phyloP scores from a whole-genome alignment of 2,113 vertebrate species.

The Odontesthes bonariensis region DNA sequence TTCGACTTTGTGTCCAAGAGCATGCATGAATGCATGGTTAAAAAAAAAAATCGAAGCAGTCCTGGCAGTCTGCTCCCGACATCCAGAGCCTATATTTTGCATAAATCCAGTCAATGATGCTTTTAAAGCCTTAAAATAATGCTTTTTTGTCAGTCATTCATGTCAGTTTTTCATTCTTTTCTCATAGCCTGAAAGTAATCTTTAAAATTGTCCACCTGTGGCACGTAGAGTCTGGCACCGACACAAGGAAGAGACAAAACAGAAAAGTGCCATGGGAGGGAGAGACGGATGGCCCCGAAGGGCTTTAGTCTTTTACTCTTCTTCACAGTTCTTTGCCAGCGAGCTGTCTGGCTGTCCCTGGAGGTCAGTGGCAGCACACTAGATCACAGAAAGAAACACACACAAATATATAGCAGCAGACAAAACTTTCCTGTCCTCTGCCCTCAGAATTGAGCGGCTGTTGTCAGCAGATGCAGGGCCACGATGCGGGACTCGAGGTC shows the following conservation, averaged over 20 bases:
- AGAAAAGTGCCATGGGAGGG: conserved; percentile 16
- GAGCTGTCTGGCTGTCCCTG: conserved; percentile 59
- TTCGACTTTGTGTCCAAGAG: conserved; percentile 27
- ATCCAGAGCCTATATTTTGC: no score
- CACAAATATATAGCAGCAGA: conserved; percentile 31
- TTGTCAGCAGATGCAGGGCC: conserved; percentile 59
- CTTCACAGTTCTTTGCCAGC: conserved; percentile 56
- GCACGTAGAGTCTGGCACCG: conserved; percentile 21
- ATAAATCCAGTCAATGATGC: neutral
- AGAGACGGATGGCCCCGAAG: conserved; percentile 24
- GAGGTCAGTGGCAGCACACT: conserved; percentile 47
- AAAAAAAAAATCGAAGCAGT: no score
- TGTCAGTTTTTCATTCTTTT: conserved; percentile 34
- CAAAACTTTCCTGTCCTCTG: conserved; percentile 40
- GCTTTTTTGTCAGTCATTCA: conserved; percentile 33
- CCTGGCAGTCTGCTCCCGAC: no score
- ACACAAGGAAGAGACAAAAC: conserved; percentile 4
- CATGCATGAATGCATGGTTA: no score
- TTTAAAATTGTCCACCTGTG: conserved; percentile 52
- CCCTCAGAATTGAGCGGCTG: conserved; percentile 55
- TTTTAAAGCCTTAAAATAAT: neutral
- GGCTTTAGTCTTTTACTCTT: conserved; percentile 41
- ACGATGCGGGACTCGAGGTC: conserved; percentile 46
- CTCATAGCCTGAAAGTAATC: conserved; percentile 25
- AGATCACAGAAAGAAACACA: conserved; percentile 47